phyloP scores from a whole-genome alignment of 2,888 invertebrate genomes.

The Machimus atricapillus region DNA sequence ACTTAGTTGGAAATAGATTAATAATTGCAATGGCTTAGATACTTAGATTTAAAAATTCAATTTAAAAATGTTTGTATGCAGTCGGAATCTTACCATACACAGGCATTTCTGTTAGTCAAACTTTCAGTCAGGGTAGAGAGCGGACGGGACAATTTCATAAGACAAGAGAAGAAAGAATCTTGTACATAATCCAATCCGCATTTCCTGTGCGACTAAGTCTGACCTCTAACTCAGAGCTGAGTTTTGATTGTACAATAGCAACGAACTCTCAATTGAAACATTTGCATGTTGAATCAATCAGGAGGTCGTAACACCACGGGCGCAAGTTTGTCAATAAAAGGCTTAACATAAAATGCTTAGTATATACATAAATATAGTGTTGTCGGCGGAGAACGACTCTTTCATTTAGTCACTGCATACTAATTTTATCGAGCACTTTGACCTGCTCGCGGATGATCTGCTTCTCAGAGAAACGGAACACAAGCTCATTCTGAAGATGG shows the following conservation, averaged over 20 bases:
- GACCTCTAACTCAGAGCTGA: constrained; percentile 25
- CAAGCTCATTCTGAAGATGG: not conserved
- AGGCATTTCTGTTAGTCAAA: not conserved
- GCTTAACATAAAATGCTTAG: not conserved
- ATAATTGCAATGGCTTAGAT: not conserved
- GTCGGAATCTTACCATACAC: not conserved
- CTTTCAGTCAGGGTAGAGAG: not conserved
- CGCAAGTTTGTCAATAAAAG: not conserved
- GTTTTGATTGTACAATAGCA: constrained; percentile 43
- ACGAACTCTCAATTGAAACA: constrained; percentile 49
- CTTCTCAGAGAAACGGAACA: not conserved
- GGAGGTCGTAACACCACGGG: constrained; percentile 41
- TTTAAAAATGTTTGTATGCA: not conserved
- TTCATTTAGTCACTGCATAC: not conserved
- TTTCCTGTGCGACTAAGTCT: constrained; percentile 27
- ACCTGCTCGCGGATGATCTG: not conserved
- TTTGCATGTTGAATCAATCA: constrained; percentile 45
- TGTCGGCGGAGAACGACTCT: not conserved
- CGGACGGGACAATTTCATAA: not conserved
- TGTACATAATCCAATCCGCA: constrained; percentile 13
- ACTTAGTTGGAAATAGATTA: not conserved
- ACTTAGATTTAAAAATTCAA: not conserved
- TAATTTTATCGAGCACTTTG: not conserved
- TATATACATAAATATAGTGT: not conserved
- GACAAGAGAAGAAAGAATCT: not conserved